A percentile compares a stretch with the other conserved stretches of the same genome.
Evolutionary conservation across 2,797 vertebrate species (phyloP).

Genomic region (Xerus rutilus): DNA sequence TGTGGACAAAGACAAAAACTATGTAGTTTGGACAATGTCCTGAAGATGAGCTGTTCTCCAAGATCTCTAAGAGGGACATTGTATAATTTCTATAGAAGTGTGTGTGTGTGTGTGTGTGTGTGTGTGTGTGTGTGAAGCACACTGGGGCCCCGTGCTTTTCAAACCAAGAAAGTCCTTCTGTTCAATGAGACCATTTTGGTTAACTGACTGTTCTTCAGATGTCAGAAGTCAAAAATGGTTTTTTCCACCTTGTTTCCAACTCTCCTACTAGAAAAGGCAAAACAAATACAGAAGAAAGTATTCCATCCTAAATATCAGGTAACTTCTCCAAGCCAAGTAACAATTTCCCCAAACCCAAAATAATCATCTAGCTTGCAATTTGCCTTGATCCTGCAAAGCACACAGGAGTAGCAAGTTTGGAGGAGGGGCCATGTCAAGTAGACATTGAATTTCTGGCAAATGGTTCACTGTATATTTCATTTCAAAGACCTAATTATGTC

Average conservation of each 20-base stretch:
- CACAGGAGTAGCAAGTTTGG: constrained; percentile 11
- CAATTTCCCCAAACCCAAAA: not conserved
- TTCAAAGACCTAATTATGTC: constrained; percentile 79
- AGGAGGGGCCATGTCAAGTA: constrained; percentile 70
- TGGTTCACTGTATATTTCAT: constrained; percentile 71
- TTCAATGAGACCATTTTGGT: not conserved
- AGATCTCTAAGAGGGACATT: not conserved
- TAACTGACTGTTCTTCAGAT: constrained; percentile 5
- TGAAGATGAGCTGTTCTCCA: not conserved
- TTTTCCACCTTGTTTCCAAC: not conserved
- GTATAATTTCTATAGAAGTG: not conserved
- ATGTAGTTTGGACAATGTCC: not conserved
- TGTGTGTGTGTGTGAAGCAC: no score
- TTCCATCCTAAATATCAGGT: not conserved
- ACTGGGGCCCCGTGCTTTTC: not conserved
- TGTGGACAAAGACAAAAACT: not conserved
- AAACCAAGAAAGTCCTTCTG: not conserved
- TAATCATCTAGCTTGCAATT: constrained; percentile 30
- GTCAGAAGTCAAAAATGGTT: not conserved
- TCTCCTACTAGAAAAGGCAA: not conserved
- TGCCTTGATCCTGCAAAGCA: constrained; percentile 58
- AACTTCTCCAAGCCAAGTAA: constrained; percentile 32
- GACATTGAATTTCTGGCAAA: constrained; percentile 73
- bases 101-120: no score
- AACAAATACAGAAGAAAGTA: not conserved